Percentiles rank a stretch among this genome's conserved stretches.
Conservation (phyloP, 1,140 invertebrate species). For the Coenobita brevimanus region DNA sequence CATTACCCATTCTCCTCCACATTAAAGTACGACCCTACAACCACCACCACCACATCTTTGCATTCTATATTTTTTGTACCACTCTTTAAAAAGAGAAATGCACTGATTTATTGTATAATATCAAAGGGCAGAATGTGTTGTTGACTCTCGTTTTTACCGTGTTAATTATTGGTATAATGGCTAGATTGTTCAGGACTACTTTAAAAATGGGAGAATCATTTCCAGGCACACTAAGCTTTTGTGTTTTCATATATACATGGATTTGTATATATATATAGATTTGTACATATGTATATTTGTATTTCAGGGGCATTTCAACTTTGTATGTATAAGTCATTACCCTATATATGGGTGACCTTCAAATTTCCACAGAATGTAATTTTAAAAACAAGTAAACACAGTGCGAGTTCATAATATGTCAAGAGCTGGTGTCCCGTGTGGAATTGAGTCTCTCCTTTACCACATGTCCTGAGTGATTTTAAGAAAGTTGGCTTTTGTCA, state of each 20-base stretch:
- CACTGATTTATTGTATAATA: conserved; percentile 64
- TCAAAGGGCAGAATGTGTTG: conserved; percentile 63
- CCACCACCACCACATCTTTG: conserved; percentile 18
- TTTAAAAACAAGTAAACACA: neutral
- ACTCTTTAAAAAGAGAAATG: conserved; percentile 40
- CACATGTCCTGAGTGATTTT: conserved; percentile 28
- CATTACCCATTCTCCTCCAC: conserved; percentile 37
- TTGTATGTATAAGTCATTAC: too few species aligned
- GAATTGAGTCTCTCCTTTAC: neutral
- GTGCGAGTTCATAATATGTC: neutral
- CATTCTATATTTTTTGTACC: conserved; percentile 63
- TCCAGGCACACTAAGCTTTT: neutral
- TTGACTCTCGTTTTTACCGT: conserved; percentile 61
- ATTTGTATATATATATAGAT: neutral
- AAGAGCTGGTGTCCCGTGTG: neutral
- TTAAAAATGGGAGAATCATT: neutral
- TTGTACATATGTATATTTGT: neutral
- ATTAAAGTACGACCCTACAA: conserved; percentile 41
- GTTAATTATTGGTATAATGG: conserved; percentile 62
- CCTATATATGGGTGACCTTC: too few species aligned
- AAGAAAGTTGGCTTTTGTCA: conserved; percentile 51
- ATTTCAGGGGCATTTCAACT: too few species aligned
- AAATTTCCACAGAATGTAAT: neutral
- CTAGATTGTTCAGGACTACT: conserved; percentile 33
- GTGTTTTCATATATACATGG: neutral